Evolutionary conservation across 2,797 vertebrate genomes (phyloP), one percentile per base, ranked within the genome.

Genomic region (Corythornis leucogaster): DNA sequence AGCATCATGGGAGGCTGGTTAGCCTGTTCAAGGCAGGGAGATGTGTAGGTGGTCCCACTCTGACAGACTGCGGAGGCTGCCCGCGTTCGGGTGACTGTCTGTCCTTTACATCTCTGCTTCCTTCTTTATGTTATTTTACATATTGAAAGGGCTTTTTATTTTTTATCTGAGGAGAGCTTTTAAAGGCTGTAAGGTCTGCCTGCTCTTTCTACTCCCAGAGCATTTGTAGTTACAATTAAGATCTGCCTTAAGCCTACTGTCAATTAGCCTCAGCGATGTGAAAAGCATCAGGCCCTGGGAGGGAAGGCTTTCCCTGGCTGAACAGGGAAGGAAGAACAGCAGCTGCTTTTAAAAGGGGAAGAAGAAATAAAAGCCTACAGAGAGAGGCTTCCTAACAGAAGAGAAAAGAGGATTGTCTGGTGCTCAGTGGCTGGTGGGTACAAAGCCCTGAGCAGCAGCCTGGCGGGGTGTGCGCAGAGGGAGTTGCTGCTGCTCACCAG

Each of bases 221-320:
- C 94, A 62, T 69, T 48, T 92, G 82, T 85, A 89, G 63, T n/a
- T 79, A 87, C 83, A 96, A 75, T 92, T 76, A 93, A 96, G 80
- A 88, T 76, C 85, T 53, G 48, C 66, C 62, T 96, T 94, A 94
- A 91, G 92, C 76, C 80, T 91, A 50, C 92, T 66, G 59, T 74
- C 90, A 92, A 43, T 96, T 90, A 96, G 38, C 46, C 85, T 88
- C 57, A 69, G 59, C 3, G 8, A 83, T 76, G 78, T 89, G 82
- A 80, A 91, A 95, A 81, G 79, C 90, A 77, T 14, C 74, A 86
- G 80, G 68, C 63, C 80, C 6, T 0, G 91, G 63, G 90, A 94
- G 66, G 71, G 87, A 69, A 80, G 74, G 87, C 59, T 46, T 70
- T 81, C 54, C 85, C 91, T 33, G 73, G 69, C 51, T 88, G 70